These are phyloP conservation scores for Gymnothorax reevesii DNA, from an alignment of 2,797 vertebrate species.

Conservation along the genomic window DNA sequence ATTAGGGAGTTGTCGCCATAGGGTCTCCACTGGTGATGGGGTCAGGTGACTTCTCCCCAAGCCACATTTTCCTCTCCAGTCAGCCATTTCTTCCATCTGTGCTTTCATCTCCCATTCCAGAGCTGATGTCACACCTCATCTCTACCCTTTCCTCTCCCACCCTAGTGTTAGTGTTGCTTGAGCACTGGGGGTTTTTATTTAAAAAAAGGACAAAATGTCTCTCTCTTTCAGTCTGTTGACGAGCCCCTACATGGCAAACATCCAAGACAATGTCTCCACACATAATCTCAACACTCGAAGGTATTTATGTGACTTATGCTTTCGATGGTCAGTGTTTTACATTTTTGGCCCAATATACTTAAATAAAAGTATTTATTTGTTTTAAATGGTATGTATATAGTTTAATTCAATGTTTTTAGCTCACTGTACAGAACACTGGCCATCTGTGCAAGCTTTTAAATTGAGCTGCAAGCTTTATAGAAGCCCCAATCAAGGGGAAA, in stretches of 20 bases:
- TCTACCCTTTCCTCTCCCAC: constrained; percentile 15
- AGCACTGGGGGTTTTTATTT: constrained; percentile 43
- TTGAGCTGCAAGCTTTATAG: background rate
- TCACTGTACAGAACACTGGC: background rate
- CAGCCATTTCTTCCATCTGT: constrained; percentile 20
- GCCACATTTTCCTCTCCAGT: no score
- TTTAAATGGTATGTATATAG: no score
- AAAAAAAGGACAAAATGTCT: constrained; percentile 43
- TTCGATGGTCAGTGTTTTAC: background rate
- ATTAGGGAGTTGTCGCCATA: no score
- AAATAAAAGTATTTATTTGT: background rate
- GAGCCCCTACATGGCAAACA: constrained; percentile 55
- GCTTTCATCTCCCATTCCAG: constrained; percentile 35
- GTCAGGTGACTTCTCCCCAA: background rate
- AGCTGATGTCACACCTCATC: constrained; percentile 32
- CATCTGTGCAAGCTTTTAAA: background rate
- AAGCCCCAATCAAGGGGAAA: background rate
- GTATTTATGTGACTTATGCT: constrained; percentile 46
- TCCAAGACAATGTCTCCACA: constrained; percentile 63
- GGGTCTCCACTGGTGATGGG: no score
- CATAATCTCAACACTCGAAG: constrained; percentile 64
- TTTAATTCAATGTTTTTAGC: no score
- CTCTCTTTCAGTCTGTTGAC: constrained; percentile 64
- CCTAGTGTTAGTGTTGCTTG: no score
- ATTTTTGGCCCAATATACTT: background rate